Evolutionary conservation across 2,113 vertebrate species (phyloP).

Genomic region (Eleginops maclovinus): DNA sequence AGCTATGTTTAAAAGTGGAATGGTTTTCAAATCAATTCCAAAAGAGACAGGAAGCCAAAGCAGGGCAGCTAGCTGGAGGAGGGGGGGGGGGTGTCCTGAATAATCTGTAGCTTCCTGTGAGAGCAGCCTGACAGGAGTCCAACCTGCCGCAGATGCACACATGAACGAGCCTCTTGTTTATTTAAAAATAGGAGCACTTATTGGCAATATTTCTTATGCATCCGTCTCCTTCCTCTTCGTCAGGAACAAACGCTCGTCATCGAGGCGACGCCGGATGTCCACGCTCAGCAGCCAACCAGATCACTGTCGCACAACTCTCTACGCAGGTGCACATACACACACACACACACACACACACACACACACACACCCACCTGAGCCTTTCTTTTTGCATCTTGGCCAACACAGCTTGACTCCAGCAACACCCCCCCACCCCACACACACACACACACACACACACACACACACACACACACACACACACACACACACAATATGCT

Average conservation of each 20-base stretch:
- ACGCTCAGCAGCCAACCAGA: constrained; percentile 56
- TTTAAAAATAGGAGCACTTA: too few relatives aligned
- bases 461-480: constrained; percentile 33
- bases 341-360: not conserved
- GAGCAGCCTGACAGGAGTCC: too few relatives aligned
- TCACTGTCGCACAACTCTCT: constrained; percentile 71
- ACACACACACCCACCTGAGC: constrained; percentile 30
- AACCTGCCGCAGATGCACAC: too few relatives aligned
- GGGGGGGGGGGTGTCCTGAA: too few relatives aligned
- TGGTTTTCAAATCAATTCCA: too few relatives aligned
- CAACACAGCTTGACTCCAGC: constrained; percentile 57
- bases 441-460: constrained; percentile 57
- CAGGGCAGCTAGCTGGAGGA: too few relatives aligned
- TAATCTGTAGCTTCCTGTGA: too few relatives aligned
- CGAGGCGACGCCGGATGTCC: constrained; percentile 68
- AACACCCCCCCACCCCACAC: constrained; percentile 47
- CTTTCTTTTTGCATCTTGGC: constrained; percentile 51
- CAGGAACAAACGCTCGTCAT: constrained; percentile 69
- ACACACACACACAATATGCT: constrained; percentile 61
- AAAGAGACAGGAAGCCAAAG: too few relatives aligned
- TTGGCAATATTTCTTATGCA: not conserved
- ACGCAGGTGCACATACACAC: constrained; percentile 72
- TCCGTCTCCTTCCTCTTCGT: not conserved
- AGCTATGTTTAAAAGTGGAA: too few relatives aligned
- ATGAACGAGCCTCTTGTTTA: too few relatives aligned